Percentiles rank a stretch among this genome's conserved stretches.
phyloP scores from a whole-genome alignment of 2,888 invertebrate species.

The Neria commutata region DNA sequence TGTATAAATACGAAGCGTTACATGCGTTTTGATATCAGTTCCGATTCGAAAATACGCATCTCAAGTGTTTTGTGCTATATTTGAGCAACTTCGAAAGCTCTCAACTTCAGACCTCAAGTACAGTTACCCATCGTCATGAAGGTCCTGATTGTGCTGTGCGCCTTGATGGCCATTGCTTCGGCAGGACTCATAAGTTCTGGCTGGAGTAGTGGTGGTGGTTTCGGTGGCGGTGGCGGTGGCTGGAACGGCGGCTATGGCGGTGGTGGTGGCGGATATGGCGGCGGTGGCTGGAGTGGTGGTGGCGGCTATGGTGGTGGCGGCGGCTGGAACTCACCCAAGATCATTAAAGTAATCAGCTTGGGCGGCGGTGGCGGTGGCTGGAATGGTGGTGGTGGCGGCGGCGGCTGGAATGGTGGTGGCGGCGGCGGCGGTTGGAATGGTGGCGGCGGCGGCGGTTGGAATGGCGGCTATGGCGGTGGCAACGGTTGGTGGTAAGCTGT shows the following conservation, averaged over 20 bases:
- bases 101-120: too few relatives aligned
- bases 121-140: slow-evolving; percentile 40
- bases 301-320: slow-evolving; percentile 19
- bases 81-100: neutral
- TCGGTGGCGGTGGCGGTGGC: slow-evolving; percentile 9
- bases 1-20: neutral
- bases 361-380: slow-evolving; percentile 33
- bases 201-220: slow-evolving; percentile 18
- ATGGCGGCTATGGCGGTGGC: slow-evolving; percentile 30
- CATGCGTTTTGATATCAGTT: neutral
- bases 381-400: too few relatives aligned
- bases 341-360: neutral
- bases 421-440: too few relatives aligned
- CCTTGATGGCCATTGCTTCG: slow-evolving; percentile 42
- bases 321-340: slow-evolving; percentile 28
- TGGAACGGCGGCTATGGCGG: neutral
- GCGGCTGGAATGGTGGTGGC: too few relatives aligned
- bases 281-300: slow-evolving; percentile 28
- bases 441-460: slow-evolving; percentile 28
- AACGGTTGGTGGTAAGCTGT: slow-evolving; percentile 33
- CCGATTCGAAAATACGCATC: neutral
- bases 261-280: neutral
- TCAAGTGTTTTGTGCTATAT: slow-evolving; percentile 4
- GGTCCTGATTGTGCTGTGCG: slow-evolving; percentile 44
- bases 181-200: slow-evolving; percentile 35